These are phyloP conservation scores for Hyposoter didymator DNA, from an alignment of 2,888 invertebrate genomes.

Conservation along the genomic window DNA sequence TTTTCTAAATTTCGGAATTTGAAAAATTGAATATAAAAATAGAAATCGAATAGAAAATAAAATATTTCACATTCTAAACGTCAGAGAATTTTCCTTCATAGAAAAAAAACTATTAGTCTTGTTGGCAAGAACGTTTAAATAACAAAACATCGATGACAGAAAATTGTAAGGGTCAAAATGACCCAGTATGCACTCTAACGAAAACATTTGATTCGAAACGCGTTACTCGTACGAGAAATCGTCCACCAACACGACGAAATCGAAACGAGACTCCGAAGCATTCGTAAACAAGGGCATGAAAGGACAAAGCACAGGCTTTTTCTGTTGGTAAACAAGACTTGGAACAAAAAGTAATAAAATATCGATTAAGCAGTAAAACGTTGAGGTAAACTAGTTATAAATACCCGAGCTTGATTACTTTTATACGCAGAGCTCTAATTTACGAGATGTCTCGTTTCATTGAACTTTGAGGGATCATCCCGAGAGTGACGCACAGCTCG, in stretches of 20 bases:
- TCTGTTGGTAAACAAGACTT: background rate
- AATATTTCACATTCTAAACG: too few species aligned
- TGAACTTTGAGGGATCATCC: conserved; percentile 10
- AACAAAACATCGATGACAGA: too few species aligned
- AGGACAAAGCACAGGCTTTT: background rate
- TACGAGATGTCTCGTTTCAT: conserved; percentile 26
- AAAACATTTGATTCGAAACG: too few species aligned
- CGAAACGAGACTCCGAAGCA: background rate
- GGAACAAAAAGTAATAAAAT: background rate
- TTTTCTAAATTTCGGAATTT: too few species aligned
- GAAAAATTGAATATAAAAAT: too few species aligned
- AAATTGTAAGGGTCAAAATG: too few species aligned
- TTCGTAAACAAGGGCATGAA: background rate
- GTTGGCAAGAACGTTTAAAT: too few species aligned
- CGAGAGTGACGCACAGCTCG: conserved; percentile 24
- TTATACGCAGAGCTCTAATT: conserved; percentile 1
- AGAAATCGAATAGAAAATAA: too few species aligned
- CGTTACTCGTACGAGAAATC: background rate
- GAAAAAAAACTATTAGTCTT: too few species aligned
- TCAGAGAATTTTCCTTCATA: too few species aligned
- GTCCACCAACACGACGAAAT: too few species aligned
- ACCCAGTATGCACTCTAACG: too few species aligned
- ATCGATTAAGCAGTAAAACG: background rate
- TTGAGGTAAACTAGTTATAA: background rate
- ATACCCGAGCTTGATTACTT: conserved; percentile 21